phyloP scores from a whole-genome alignment of 1,140 invertebrate genomes.

The Psix sp. region DNA sequence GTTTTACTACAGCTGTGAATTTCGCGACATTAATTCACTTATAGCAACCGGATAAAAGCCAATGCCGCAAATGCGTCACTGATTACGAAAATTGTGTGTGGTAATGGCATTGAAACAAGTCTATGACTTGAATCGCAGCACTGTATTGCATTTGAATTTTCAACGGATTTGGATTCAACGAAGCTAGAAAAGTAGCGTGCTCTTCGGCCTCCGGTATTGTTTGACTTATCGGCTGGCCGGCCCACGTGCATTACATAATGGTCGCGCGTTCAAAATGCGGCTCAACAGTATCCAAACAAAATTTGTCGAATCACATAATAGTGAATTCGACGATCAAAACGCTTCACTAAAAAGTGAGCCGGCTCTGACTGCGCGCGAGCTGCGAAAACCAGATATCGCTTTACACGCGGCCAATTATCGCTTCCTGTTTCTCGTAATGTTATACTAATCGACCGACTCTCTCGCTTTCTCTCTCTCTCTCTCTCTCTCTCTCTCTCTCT shows the following conservation, averaged over 20 bases:
- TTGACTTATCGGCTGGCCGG: slow-evolving; percentile 69
- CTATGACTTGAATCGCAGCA: neutral
- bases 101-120: slow-evolving; percentile 28
- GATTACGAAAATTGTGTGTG: slow-evolving; percentile 37
- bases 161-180: slow-evolving; percentile 20
- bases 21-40: too few relatives aligned
- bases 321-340: slow-evolving; percentile 30
- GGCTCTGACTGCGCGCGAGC: slow-evolving; percentile 49
- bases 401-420: slow-evolving; percentile 70
- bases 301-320: slow-evolving; percentile 53
- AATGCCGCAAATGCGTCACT: slow-evolving; percentile 36
- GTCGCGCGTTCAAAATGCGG: slow-evolving; percentile 73
- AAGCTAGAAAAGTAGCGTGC: slow-evolving; percentile 1
- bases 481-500: neutral
- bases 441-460: slow-evolving; percentile 62
- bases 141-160: slow-evolving; percentile 22
- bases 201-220: slow-evolving; percentile 62
- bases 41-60: too few relatives aligned
- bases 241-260: slow-evolving; percentile 75
- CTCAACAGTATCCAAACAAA: slow-evolving; percentile 72
- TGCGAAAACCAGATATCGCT: slow-evolving; percentile 70
- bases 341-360: slow-evolving; percentile 37
- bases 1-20: too few relatives aligned
- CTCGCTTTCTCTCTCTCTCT: neutral
- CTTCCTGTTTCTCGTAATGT: slow-evolving; percentile 63